These are phyloP conservation scores for Ormia ochracea DNA, from an alignment of 2,888 invertebrate genomes.

Conservation along the genomic window DNA sequence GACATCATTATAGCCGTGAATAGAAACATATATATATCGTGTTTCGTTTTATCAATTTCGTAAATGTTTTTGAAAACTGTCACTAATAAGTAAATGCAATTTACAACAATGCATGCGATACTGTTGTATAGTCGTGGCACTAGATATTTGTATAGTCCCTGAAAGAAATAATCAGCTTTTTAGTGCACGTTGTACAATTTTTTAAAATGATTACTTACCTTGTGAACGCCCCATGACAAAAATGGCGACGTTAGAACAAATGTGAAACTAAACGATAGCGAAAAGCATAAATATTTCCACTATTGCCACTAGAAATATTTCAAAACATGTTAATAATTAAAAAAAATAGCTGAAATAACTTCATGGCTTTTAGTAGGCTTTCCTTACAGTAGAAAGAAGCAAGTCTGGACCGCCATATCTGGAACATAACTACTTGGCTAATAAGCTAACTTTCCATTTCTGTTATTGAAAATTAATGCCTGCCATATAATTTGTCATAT, in stretches of 20 bases:
- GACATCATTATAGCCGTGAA: background rate
- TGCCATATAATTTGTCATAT: no score
- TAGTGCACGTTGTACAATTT: background rate
- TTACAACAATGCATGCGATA: background rate
- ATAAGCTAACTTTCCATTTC: no score
- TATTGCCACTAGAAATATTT: background rate
- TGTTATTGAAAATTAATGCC: no score
- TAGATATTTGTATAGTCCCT: constrained; percentile 25
- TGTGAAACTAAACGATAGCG: background rate
- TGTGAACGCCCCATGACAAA: constrained; percentile 4
- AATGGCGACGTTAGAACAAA: constrained; percentile 1
- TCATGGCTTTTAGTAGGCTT: no score
- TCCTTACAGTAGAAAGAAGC: no score
- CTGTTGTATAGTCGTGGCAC: constrained; percentile 31
- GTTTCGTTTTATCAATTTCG: background rate
- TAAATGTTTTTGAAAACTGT: constrained; percentile 1
- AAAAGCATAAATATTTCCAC: background rate
- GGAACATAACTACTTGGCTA: no score
- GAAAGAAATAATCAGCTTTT: background rate
- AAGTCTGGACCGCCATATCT: no score
- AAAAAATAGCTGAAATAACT: no score
- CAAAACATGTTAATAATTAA: background rate
- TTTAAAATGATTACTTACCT: background rate
- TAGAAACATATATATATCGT: background rate
- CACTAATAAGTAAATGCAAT: constrained; percentile 17